Conservation (phyloP, 2,797 vertebrate genomes). For the Sebastes matsubarae region DNA sequence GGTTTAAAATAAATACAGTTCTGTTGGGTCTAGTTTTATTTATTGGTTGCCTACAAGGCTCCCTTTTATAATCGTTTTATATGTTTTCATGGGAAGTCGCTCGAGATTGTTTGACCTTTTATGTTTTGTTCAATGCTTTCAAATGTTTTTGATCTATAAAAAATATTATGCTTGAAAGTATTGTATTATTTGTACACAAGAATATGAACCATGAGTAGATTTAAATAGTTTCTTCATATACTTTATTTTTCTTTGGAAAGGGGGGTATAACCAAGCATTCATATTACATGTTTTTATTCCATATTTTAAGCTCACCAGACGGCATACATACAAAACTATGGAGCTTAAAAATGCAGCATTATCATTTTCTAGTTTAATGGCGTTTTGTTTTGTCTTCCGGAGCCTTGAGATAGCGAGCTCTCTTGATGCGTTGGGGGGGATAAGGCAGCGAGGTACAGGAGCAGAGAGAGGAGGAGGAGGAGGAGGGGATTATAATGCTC, state of each 20-base stretch:
- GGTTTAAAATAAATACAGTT: slow-evolving; percentile 37
- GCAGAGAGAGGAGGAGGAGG: slow-evolving; percentile 35
- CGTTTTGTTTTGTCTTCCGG: slow-evolving; percentile 63
- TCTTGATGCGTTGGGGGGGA: slow-evolving; percentile 39
- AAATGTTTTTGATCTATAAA: slow-evolving; percentile 67
- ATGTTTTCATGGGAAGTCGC: slow-evolving; percentile 66
- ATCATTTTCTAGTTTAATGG: slow-evolving; percentile 74
- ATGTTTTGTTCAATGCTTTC: slow-evolving; percentile 60
- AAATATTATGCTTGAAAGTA: slow-evolving; percentile 47
- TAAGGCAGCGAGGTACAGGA: slow-evolving; percentile 79
- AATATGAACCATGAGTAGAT: not conserved
- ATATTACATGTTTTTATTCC: slow-evolving; percentile 69
- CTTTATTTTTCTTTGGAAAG: slow-evolving; percentile 84
- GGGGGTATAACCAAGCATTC: slow-evolving; percentile 80
- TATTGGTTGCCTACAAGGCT: slow-evolving; percentile 35
- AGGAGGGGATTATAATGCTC: slow-evolving; percentile 24
- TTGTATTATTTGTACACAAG: not conserved
- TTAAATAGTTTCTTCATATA: slow-evolving; percentile 71
- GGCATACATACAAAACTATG: slow-evolving; percentile 71
- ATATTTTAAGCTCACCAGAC: slow-evolving; percentile 66
- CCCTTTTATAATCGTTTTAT: slow-evolving; percentile 73
- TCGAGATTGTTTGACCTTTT: slow-evolving; percentile 34
- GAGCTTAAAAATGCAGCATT: slow-evolving; percentile 77
- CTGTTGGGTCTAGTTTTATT: slow-evolving; percentile 48
- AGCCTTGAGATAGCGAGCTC: slow-evolving; percentile 36